Evolutionary conservation across 2,113 vertebrate genomes (phyloP).

Genomic region (Himantopus leucocephalus): DNA sequence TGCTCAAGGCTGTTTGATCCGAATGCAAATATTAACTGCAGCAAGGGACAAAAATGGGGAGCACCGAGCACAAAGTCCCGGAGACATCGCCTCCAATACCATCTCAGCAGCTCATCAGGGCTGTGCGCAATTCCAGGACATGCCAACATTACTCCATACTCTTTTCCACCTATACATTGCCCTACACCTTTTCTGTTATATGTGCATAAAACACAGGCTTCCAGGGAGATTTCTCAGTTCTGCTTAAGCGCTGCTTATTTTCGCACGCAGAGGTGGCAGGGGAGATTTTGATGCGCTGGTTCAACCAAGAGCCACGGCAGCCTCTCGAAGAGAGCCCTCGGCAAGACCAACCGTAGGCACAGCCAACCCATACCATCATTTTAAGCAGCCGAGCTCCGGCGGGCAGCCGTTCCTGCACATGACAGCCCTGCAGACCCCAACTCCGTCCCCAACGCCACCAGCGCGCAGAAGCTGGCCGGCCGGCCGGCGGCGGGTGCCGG

Average conservation of each 20-base stretch:
- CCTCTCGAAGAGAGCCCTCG: neutral
- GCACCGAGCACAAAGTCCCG: neutral
- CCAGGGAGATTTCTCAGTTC: neutral
- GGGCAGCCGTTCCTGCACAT: neutral
- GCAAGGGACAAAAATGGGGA: neutral
- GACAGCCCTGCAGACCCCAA: neutral
- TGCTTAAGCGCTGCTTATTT: neutral
- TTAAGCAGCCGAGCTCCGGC: neutral
- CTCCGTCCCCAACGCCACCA: fast-evolving
- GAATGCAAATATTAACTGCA: neutral
- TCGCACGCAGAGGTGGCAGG: too few relatives aligned
- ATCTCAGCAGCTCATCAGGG: neutral
- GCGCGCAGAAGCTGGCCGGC: neutral
- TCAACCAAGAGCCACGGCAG: neutral
- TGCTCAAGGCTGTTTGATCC: neutral
- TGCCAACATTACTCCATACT: fast-evolving
- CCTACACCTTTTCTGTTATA: neutral
- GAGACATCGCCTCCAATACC: neutral
- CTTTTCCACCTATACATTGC: fast-evolving
- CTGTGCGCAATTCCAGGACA: neutral
- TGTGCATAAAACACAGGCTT: fast-evolving
- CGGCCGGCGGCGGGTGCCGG: neutral
- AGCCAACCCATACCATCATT: fast-evolving
- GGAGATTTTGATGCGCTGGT: neutral
- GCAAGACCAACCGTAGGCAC: neutral